Evolutionary conservation across 2,113 vertebrate species (phyloP).

Genomic region (Irena cyanogastra): DNA sequence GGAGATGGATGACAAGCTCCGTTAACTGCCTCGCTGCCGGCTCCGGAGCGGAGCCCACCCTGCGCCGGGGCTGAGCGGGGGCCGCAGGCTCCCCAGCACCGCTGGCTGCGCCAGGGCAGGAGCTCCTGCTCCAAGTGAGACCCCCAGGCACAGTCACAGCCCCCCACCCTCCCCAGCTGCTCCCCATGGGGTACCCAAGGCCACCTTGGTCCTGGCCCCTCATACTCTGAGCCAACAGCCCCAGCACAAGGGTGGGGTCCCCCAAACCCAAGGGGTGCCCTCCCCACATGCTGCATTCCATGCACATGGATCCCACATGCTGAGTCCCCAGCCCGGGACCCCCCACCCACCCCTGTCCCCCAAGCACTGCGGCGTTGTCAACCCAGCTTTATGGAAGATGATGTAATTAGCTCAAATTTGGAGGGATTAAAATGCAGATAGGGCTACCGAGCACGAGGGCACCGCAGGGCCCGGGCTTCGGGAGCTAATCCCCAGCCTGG

Average conservation of each 20-base stretch:
- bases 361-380: neutral
- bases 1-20: constrained; percentile 33
- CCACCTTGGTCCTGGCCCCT: rapidly evolving
- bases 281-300: rapidly evolving
- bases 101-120: neutral
- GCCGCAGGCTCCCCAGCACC: rapidly evolving
- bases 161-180: neutral
- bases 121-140: rapidly evolving
- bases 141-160: rapidly evolving
- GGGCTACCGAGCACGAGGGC: neutral
- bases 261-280: rapidly evolving
- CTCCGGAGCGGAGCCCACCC: neutral
- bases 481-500: neutral
- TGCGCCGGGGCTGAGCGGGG: rapidly evolving
- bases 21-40: constrained; percentile 55
- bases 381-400: neutral
- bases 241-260: rapidly evolving
- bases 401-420: neutral
- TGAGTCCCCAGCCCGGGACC: rapidly evolving
- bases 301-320: neutral
- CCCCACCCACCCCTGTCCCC: neutral
- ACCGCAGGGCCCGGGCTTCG: neutral
- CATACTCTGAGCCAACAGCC: neutral
- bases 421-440: constrained; percentile 42
- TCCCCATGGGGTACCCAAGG: neutral